A percentile compares a stretch with the other conserved stretches of the same genome.
These are phyloP conservation scores for Tiliacea aurago DNA, from an alignment of 2,888 invertebrate species.

Conservation along the genomic window DNA sequence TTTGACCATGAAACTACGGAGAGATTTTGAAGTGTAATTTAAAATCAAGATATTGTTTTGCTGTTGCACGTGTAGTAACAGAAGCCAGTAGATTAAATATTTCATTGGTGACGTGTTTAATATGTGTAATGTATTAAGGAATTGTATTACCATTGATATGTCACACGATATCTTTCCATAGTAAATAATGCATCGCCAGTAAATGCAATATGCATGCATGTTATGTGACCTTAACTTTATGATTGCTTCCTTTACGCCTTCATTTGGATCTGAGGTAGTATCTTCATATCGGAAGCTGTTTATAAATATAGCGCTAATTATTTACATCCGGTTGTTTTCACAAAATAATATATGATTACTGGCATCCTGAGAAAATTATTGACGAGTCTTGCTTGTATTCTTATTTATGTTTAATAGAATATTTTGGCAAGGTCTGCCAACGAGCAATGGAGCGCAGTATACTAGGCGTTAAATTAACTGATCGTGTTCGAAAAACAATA, in stretches of 20 bases:
- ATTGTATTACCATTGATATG: background rate
- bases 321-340: conserved; percentile 9
- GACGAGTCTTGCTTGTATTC: background rate
- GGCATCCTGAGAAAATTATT: background rate
- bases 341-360: background rate
- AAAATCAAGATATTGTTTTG: background rate
- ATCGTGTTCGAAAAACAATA: too few species aligned
- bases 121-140: conserved; percentile 2
- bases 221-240: conserved; percentile 40
- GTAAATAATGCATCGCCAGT: conserved; percentile 19
- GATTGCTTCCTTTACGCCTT: conserved; percentile 38
- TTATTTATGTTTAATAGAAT: background rate
- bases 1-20: background rate
- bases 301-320: background rate
- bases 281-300: conserved; percentile 17
- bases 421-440: too few species aligned
- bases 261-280: conserved; percentile 24
- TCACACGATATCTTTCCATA: conserved; percentile 24
- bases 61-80: background rate
- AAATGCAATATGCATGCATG: background rate
- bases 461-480: too few species aligned
- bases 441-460: too few species aligned
- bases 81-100: background rate
- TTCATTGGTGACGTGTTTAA: background rate
- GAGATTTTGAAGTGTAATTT: background rate